Conservation (phyloP, 2,888 invertebrate species). For the Phyllotreta cruciferae region DNA sequence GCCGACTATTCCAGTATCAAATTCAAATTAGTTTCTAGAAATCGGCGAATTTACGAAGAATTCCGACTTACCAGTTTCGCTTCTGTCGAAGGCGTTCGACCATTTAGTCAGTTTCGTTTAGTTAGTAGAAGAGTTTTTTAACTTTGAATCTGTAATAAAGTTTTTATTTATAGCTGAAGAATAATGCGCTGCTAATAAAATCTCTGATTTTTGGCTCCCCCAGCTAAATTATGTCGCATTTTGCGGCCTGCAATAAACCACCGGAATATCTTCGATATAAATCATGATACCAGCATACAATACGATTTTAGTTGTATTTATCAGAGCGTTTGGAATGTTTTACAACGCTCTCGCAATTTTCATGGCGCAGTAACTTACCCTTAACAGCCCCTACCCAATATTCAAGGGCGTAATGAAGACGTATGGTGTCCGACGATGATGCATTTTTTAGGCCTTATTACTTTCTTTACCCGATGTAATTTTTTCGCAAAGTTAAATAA, state of each 20-base stretch:
- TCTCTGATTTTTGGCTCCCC: no score
- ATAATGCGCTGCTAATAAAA: no score
- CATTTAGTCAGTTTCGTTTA: background rate
- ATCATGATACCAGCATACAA: constrained; percentile 5
- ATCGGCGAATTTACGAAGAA: constrained; percentile 8
- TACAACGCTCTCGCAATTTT: constrained; percentile 2
- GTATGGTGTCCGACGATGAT: no score
- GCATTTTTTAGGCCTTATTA: no score
- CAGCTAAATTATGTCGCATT: constrained; percentile 15
- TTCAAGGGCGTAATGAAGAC: no score
- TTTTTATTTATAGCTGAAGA: no score
- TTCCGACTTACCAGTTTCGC: background rate
- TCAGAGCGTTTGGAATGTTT: constrained; percentile 15
- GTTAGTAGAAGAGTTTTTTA: no score
- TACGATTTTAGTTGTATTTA: constrained; percentile 18
- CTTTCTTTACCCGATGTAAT: no score
- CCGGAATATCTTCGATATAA: background rate
- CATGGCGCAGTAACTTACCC: constrained; percentile 5
- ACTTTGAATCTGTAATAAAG: no score
- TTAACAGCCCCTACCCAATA: background rate
- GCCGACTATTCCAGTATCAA: constrained; percentile 9
- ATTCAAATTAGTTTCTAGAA: constrained; percentile 2
- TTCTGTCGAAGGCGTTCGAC: background rate
- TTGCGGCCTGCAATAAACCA: constrained; percentile 16
- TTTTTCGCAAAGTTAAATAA: no score